Conservation (phyloP, 2,797 vertebrate species). For the Synaphobranchus kaupii region DNA sequence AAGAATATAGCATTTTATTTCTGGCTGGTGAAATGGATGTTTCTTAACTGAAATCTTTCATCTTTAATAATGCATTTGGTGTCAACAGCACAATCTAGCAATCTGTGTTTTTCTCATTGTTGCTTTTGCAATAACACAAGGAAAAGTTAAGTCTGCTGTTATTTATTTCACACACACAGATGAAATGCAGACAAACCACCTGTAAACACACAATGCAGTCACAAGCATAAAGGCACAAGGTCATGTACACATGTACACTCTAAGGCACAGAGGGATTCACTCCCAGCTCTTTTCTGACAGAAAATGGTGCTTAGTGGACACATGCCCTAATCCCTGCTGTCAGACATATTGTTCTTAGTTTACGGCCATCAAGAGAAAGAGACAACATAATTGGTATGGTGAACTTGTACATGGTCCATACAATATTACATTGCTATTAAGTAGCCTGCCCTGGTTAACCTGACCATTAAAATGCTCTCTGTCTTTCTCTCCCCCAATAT, state of each 20-base stretch:
- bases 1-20: background rate
- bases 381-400: too few species aligned
- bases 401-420: too few species aligned
- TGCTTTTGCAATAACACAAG: background rate
- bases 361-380: too few species aligned
- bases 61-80: background rate
- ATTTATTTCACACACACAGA: background rate
- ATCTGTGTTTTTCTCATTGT: background rate
- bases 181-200: background rate
- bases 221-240: background rate
- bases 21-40: background rate
- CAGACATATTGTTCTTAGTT: too few species aligned
- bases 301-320: slow-evolving; percentile 10
- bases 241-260: background rate
- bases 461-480: too few species aligned
- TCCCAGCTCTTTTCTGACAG: background rate
- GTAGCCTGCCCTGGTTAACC: too few species aligned
- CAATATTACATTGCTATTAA: too few species aligned
- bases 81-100: background rate
- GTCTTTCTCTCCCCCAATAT: too few species aligned
- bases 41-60: background rate
- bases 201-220: background rate
- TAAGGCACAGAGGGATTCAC: background rate
- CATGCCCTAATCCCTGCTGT: slow-evolving; percentile 5
- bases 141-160: background rate